Conservation (phyloP, 2,113 vertebrate species). For the Dicrurus megarhynchus region DNA sequence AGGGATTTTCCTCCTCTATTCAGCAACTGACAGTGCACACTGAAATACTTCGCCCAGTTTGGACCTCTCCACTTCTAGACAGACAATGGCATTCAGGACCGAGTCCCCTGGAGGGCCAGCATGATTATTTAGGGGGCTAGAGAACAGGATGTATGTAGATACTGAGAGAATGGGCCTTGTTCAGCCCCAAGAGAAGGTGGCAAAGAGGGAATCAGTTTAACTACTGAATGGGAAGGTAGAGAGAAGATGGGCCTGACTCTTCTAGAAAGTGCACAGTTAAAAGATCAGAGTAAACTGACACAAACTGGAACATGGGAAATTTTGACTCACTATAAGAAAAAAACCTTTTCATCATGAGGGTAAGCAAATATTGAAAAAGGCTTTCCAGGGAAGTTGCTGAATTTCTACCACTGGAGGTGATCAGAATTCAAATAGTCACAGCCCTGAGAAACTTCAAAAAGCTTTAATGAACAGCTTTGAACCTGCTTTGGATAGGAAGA, state of each 20-base stretch:
- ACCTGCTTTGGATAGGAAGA: neutral
- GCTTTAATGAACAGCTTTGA: neutral
- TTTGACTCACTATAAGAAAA: neutral
- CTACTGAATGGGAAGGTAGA: neutral
- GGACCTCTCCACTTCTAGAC: neutral
- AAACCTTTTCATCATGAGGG: neutral
- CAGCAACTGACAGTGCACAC: neutral
- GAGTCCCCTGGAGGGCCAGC: neutral
- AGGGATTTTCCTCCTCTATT: neutral
- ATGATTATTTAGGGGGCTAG: neutral
- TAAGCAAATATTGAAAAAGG: neutral
- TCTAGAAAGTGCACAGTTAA: neutral
- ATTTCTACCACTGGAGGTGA: neutral
- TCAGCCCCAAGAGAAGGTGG: neutral
- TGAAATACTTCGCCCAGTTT: neutral
- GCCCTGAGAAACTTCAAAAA: neutral
- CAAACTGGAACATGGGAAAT: neutral
- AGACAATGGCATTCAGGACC: neutral
- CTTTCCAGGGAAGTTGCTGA: neutral
- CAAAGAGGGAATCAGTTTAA: neutral
- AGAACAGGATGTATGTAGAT: neutral
- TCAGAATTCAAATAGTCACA: neutral
- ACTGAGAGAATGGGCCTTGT: neutral
- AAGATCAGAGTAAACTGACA: neutral
- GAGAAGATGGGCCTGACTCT: neutral